phyloP scores from a whole-genome alignment of 2,113 vertebrate genomes.

The Albula glossodonta region DNA sequence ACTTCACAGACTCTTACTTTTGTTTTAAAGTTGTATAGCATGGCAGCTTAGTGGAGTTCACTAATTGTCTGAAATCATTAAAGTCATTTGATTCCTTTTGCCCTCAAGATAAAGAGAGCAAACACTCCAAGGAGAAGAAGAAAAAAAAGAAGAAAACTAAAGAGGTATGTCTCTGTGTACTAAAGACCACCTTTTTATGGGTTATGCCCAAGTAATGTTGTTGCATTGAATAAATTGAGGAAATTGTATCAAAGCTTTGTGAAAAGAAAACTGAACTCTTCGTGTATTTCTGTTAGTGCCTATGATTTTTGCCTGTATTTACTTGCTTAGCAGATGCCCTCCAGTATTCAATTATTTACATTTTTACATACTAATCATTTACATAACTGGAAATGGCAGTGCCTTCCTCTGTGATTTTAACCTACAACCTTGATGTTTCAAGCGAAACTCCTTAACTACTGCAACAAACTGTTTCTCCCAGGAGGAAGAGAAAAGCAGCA shows the following conservation, averaged over 20 bases:
- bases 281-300: background rate
- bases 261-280: background rate
- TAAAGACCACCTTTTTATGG: background rate
- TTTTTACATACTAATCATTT: background rate
- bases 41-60: background rate
- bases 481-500: constrained; percentile 85
- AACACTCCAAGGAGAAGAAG: constrained; percentile 79
- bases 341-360: background rate
- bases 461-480: constrained; percentile 37
- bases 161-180: constrained; percentile 73
- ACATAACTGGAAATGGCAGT: background rate
- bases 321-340: background rate
- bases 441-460: background rate
- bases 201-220: too few species aligned
- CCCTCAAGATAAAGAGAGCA: constrained; percentile 77
- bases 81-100: constrained; percentile 15
- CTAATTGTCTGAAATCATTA: background rate
- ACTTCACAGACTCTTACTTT: too few species aligned
- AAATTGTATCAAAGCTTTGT: too few species aligned
- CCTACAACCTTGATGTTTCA: background rate
- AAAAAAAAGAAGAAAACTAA: constrained; percentile 91
- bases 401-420: background rate
- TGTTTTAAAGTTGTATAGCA: background rate
- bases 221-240: too few species aligned
- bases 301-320: background rate